Evolutionary conservation across 1,140 invertebrate genomes (phyloP), one percentile per base, ranked within the genome.

Genomic region (Nephotettix cincticeps): DNA sequence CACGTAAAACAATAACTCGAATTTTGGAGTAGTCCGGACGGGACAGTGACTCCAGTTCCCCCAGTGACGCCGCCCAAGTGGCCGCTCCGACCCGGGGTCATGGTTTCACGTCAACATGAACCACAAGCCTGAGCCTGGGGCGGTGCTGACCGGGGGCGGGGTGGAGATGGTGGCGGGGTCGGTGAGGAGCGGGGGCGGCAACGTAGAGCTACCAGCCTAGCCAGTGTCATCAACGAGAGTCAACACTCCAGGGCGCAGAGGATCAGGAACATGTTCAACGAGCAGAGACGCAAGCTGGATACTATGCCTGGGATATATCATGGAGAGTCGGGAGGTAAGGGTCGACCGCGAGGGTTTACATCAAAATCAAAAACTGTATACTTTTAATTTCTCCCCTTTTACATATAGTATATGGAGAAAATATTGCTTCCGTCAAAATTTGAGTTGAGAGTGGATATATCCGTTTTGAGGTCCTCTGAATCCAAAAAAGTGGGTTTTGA

Each of bases 71-170:
- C 32, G 32, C 80, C 82, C 32, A 92, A 93, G 76, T 96, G 93
- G 93, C 93, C 94, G 28, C 82, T 95, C 69, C 91, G 93, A 77
- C 93, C 93, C 1, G 94, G 93, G 29, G 93, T 95, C 51, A 84
- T 95, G 75, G 90, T 94, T n/a, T 54, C 93, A 95, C 81, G 90
- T 94, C 40, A 94, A 93, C 82, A 89, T 87, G 76, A 84, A 87
- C 71, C 86, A 89, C 77, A 88, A n/a, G 86, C 72, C 82, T 90
- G 70, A 80, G 71, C 71, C 73, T 61, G 67, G 76, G 63, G 73
- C 73, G 71, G 71, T 77, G 47, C 32, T 73, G 29, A 36, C n/a
- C n/a, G n/a, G 73, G n/a, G 69, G 23, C 25, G 19, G n/a, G 14
- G 4, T n/a, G 11, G 27, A 14, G 17, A 32, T n/a, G 72, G 45